phyloP scores from a whole-genome alignment of 2,113 vertebrate species.

The Chunga burmeisteri region DNA sequence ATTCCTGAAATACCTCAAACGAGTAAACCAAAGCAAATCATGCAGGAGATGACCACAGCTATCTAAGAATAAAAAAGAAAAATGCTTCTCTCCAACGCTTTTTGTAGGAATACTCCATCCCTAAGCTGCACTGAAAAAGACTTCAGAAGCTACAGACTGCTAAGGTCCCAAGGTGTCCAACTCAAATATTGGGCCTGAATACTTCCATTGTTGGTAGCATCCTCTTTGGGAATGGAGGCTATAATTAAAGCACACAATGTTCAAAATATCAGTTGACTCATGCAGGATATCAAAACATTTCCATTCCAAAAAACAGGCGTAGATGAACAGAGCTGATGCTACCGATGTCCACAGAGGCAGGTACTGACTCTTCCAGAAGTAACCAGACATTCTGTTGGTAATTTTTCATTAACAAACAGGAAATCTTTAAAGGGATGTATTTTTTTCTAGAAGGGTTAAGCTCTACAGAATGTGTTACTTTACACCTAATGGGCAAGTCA shows the following conservation, averaged over 20 bases:
- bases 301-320: background rate
- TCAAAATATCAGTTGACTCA: background rate
- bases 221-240: background rate
- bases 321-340: background rate
- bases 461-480: background rate
- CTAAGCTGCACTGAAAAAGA: background rate
- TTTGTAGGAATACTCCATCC: background rate
- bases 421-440: background rate
- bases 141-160: background rate
- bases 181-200: background rate
- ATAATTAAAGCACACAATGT: background rate
- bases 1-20: slow-evolving; percentile 63
- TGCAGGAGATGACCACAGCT: background rate
- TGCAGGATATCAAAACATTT: background rate
- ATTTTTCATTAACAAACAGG: background rate
- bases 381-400: background rate
- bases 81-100: background rate
- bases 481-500: background rate
- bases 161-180: background rate
- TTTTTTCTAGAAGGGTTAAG: background rate
- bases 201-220: background rate
- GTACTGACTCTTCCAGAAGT: background rate
- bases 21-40: slow-evolving; percentile 18
- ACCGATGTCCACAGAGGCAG: background rate
- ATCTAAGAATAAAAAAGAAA: slow-evolving; percentile 6